Evolutionary conservation across 2,888 invertebrate species (phyloP), one percentile per base, ranked within the genome.

Genomic region (Campoletis raptor): DNA sequence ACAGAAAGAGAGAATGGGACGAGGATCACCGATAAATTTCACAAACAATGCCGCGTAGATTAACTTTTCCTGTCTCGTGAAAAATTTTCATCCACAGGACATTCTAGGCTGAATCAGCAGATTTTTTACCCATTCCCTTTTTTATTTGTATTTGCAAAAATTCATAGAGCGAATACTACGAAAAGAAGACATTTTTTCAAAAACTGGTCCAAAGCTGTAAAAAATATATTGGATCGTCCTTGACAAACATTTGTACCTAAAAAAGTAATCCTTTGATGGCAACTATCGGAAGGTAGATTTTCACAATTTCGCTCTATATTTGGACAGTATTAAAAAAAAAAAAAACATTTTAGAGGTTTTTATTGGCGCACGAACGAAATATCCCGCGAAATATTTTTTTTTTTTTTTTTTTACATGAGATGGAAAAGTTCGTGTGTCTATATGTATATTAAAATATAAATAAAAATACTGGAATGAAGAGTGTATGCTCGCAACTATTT

Each of bases 21-120:
- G 52, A 76, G 80, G 74, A 80, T 81, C 48, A 54, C 74, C 76
- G 80, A 81, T 85, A 85, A 81, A 85, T 74, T 85, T 81, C 80
- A 85, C 48, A 64, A 48, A 85, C 80, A 85, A 85, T 85, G 37
- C 74, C 6, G 61, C 72, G 42, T 73, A 37, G 66, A 81, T 74
- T 52, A 54, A 24, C 40, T 61, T 40, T 61, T 61, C 40, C 40
- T 42, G 24, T 42, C 42, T 61, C 42, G 40, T 74, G 21, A 30
- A 61, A 74, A 61, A 40, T 54, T 24, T 42, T 61, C 18, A 61
- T 45, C 8, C 30, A 74, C 30, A 9, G 30, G 42, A 5, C 42
- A 30, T 61, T 74, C 42, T 15, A 42, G 18, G 18, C 42, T 37
- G 18, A 74, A 74, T 57, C 54, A 24, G 4, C 40, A 24, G 36